These are phyloP conservation scores for Eptesicus fuscus DNA, from an alignment of 2,113 vertebrate species.

Conservation along the genomic window DNA sequence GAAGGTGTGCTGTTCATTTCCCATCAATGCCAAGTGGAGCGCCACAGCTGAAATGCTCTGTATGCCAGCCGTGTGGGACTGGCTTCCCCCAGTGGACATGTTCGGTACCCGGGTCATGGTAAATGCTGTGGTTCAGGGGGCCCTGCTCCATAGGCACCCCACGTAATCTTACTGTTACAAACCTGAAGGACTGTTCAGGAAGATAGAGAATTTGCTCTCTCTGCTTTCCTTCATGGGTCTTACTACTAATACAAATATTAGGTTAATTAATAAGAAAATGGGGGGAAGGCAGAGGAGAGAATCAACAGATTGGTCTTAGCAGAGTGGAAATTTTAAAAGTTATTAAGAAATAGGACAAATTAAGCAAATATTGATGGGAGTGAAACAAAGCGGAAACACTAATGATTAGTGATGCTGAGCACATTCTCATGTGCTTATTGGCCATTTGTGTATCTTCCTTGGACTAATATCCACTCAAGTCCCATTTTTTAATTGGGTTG, in stretches of 20 bases:
- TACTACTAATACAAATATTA: neutral
- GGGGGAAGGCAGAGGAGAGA: neutral
- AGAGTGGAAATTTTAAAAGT: neutral
- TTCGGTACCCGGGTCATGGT: neutral
- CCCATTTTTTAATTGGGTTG: neutral
- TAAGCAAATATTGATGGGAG: neutral
- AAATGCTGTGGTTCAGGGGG: neutral
- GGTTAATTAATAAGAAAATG: neutral
- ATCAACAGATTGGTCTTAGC: neutral
- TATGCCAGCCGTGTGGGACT: neutral
- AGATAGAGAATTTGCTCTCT: neutral
- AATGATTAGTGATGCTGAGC: neutral
- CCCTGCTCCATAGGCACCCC: neutral
- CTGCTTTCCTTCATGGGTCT: neutral
- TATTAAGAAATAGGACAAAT: neutral
- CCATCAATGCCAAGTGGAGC: neutral
- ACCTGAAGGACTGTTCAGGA: neutral
- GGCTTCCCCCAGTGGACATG: no score
- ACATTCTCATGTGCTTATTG: neutral
- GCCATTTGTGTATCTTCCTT: neutral
- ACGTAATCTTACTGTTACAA: neutral
- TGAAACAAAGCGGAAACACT: neutral
- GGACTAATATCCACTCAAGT: neutral
- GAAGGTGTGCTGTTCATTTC: neutral
- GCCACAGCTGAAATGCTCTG: neutral